Evolutionary conservation across 2,797 vertebrate genomes (phyloP), one percentile per base, ranked within the genome.

Genomic region (Alfaro cultratus): DNA sequence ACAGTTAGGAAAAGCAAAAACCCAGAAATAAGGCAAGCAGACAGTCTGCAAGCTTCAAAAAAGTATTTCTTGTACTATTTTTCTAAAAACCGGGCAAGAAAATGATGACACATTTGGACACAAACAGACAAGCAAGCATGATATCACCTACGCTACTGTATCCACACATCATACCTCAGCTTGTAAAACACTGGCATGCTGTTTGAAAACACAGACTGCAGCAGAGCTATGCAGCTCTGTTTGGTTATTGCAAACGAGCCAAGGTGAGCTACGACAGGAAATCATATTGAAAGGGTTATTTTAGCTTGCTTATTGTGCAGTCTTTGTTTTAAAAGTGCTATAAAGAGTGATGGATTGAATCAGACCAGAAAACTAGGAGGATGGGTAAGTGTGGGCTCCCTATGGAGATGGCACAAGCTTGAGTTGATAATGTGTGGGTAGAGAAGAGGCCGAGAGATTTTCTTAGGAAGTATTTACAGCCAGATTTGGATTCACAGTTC

Each of bases 291-390:
- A 21, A 12, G 23, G 21, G 31, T 39, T n/a, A n/a, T 49, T n/a
- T 73, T 12, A 79, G n/a, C 15, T 49, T 39, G n/a, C 12, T 62
- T 60, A 23, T 46, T 73, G 71, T 73, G 29, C 13, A 45, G 36
- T 73, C 21, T n/a, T 31, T 41, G 29, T 47, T 29, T 18, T 49
- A 45, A 73, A 70, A 72, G 29, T 10, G 31, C 43, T 72, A 4
- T 71, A 80, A 81, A 73, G 68, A 53, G 45, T 45, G 68, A 15
- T 47, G 80, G 76, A 57, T 45, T 68, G 57, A 70, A 85, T 51
- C 70, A 12, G 76, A 86, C 6, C 73, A 57, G n/a, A 75, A 34
- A 75, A 74, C n/a, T 41, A 41, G 53, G 77, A 77, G 26, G 15
- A 47, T 45, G 41, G 26, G 45, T 68, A 34, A 72, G 47, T 49